phyloP scores from a whole-genome alignment of 2,113 vertebrate species.

The Daboia siamensis region DNA sequence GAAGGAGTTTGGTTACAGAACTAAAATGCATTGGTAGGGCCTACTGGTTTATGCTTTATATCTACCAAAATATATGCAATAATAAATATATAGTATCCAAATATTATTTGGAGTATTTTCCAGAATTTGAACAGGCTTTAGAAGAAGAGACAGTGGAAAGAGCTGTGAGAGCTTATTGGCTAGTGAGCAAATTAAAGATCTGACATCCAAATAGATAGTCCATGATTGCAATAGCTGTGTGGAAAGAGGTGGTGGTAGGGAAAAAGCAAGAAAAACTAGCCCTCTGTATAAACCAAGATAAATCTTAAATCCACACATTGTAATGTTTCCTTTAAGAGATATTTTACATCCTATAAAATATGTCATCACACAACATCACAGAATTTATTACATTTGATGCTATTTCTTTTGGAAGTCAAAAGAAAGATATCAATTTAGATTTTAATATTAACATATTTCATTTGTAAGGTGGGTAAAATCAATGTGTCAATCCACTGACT shows the following conservation, averaged over 20 bases:
- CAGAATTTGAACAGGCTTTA: neutral
- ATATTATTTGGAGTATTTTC: neutral
- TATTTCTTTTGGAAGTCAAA: neutral
- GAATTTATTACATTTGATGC: neutral
- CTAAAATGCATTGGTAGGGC: neutral
- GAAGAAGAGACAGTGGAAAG: neutral
- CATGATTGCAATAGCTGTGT: neutral
- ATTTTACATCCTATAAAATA: neutral
- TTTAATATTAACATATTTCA: neutral
- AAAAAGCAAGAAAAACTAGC: neutral
- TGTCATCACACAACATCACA: neutral
- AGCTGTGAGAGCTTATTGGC: neutral
- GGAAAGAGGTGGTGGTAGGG: neutral
- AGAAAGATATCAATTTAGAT: neutral
- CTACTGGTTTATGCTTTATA: neutral
- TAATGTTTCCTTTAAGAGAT: neutral
- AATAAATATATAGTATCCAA: neutral
- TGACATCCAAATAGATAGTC: neutral
- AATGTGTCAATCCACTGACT: neutral
- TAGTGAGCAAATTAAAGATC: neutral
- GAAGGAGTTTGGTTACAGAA: neutral
- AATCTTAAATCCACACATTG: neutral
- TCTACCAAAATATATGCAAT: neutral
- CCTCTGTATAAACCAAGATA: neutral
- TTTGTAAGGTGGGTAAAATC: neutral